These are phyloP conservation scores for Stictonetta naevosa DNA, from an alignment of 2,113 vertebrate genomes.

Conservation along the genomic window DNA sequence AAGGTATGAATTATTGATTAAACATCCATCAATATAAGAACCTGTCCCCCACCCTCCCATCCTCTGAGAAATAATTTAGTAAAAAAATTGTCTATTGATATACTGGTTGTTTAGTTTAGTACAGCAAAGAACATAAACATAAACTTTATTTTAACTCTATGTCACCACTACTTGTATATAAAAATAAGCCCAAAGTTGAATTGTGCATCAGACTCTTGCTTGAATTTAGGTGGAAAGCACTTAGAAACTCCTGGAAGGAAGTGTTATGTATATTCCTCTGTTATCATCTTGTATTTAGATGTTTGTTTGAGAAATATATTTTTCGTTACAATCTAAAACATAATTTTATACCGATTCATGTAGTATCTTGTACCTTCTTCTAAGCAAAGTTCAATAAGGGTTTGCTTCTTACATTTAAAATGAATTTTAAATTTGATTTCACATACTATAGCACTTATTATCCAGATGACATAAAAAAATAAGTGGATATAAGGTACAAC, in stretches of 20 bases:
- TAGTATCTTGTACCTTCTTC: background rate
- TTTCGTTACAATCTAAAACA: background rate
- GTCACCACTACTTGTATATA: background rate
- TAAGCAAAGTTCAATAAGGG: background rate
- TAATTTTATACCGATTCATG: background rate
- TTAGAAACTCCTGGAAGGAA: background rate
- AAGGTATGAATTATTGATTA: background rate
- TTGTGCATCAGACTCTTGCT: background rate
- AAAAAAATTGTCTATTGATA: background rate
- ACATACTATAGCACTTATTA: background rate
- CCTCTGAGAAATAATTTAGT: background rate
- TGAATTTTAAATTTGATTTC: background rate
- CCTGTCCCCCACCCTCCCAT: background rate
- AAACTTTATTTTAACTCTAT: background rate
- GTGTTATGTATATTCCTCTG: background rate
- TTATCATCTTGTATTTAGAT: background rate
- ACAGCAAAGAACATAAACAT: background rate
- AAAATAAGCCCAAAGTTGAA: background rate
- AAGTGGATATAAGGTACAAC: background rate
- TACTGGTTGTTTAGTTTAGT: background rate
- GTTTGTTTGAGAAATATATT: background rate
- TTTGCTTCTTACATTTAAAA: no score
- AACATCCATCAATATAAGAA: background rate
- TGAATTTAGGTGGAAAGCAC: background rate
- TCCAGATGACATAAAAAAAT: background rate